Conservation (phyloP, 2,113 vertebrate genomes). For the Petrocephalus zakoni region DNA sequence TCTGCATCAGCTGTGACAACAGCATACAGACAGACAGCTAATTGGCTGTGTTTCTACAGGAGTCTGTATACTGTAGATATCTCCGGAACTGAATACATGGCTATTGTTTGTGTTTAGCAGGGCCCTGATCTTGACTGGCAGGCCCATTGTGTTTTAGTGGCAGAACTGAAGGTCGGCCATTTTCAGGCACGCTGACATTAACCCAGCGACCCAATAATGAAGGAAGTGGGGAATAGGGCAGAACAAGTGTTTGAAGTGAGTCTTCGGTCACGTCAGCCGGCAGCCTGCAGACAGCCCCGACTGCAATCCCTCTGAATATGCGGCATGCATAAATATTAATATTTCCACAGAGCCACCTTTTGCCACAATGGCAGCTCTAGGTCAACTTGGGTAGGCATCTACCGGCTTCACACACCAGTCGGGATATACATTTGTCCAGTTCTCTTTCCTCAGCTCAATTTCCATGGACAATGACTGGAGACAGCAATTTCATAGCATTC, state of each 20-base stretch:
- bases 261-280: neutral
- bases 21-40: neutral
- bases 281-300: neutral
- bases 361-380: neutral
- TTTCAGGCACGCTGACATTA: neutral
- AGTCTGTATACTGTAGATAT: neutral
- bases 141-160: neutral
- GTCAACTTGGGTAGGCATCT: neutral
- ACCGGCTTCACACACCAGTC: neutral
- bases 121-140: neutral
- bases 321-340: neutral
- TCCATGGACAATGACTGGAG: neutral
- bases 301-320: neutral
- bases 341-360: neutral
- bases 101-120: neutral
- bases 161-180: neutral
- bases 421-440: neutral
- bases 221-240: neutral
- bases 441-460: neutral
- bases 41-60: neutral
- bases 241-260: neutral
- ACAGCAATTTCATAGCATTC: neutral
- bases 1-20: neutral
- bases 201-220: neutral
- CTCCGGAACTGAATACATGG: neutral